These are phyloP conservation scores for Rugalucina vietnamica DNA, from an alignment of 2,888 invertebrate species.

Conservation along the genomic window DNA sequence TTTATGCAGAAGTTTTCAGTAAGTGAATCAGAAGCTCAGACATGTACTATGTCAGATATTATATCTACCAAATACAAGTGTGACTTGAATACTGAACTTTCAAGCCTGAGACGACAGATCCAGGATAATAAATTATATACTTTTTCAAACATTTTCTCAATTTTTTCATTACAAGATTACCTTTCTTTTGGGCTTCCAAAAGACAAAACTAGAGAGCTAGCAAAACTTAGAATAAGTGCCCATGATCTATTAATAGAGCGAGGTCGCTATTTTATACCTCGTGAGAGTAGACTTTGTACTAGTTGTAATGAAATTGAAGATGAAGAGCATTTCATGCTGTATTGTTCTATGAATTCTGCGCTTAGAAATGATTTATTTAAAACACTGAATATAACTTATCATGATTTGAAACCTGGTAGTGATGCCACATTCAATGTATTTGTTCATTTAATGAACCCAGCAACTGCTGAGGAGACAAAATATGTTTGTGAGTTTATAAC, in stretches of 20 bases:
- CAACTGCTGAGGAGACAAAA: neutral
- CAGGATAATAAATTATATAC: neutral
- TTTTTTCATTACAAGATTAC: neutral
- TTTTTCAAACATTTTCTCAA: neutral
- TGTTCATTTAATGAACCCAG: neutral
- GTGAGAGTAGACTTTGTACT: neutral
- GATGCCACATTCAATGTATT: neutral
- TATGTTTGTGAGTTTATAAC: neutral
- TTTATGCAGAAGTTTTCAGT: neutral
- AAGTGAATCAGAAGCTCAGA: neutral
- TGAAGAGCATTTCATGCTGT: neutral
- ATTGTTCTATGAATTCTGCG: too few species aligned
- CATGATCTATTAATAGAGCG: constrained; percentile 4
- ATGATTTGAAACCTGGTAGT: neutral
- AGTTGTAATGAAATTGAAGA: neutral
- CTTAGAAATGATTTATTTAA: neutral
- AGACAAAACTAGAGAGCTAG: neutral
- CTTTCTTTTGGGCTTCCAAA: neutral
- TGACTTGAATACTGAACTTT: neutral
- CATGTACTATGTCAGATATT: neutral
- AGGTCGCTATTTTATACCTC: neutral
- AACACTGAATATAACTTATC: neutral
- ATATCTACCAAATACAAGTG: too few species aligned
- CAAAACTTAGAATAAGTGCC: neutral
- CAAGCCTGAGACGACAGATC: neutral